Base-by-base conservation (phyloP, 1,140 invertebrate species). In the Formica exsecta region DNA sequence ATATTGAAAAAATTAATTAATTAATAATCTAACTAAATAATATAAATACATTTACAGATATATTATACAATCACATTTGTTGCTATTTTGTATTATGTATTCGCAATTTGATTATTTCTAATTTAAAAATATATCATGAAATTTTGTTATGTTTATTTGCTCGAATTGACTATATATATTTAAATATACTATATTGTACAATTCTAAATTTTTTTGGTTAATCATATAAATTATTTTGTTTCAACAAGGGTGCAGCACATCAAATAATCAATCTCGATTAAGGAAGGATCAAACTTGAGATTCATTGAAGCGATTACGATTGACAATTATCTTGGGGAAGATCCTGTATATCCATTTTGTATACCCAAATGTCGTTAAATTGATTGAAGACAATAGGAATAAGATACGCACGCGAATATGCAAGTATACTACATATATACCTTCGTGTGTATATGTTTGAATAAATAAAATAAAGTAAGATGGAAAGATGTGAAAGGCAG, bases 401-500 rank as follows among this genome's bases (percentile, higher is more conserved):
- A 32, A 71, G 59, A 36, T n/a, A 5, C 9, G 41, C 22, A 36
- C 54, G 25, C 19, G 19, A 29, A 41, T 38, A 73, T 25, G 19
- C 70, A 36, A 65, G 38, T 41, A 41, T 8, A 41, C 3, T 41
- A 44, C 2, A 48, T 44, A 83, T 48, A 54, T 54, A 71, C n/a
- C 25, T 41, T 5, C 8, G 22, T 22, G 8, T 44, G 9, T 44
- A 44, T 41, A 22, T 32, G 41, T 16, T 71, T 22, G 74, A 3
- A 19, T 59, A 65, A 77, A 25, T 77, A 77, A 77, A 65, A 54
- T n/a, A 36, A 13, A 32, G 29, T 57, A 75, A 76, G 38, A 59
- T 6, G 51, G 25, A 61, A 76, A 89, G 80, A 83, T 85, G 73
- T 75, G 83, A 73, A 66, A 77, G 79, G 74, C 74, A 88, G 79